Evolutionary conservation across 2,113 vertebrate genomes (phyloP), one percentile per base, ranked within the genome.

Genomic region (Pterocles burchelli): DNA sequence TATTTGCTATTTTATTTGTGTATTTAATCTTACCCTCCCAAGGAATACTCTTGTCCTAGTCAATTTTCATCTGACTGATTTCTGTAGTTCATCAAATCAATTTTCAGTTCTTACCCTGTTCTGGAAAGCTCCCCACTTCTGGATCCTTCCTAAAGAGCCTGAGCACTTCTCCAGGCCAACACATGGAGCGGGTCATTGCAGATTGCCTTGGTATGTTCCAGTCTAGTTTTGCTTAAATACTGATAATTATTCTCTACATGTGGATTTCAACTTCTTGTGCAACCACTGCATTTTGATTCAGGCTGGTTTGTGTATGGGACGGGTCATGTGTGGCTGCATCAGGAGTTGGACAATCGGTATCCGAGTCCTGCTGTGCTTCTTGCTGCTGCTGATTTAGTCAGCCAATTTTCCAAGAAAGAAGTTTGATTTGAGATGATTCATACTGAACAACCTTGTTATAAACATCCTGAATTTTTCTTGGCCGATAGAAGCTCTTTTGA

Each of bases 381-480:
- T 88, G 54, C 62, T 85, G 82, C 24, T 90, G 62, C 2, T 73
- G 41, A 52, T 85, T 65, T 83, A 80, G 61, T 76, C 0, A 3
- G 28, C 49, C 59, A 25, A 28, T 66, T 92, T 95, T 88, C 55
- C 48, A 66, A 2, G 51, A 80, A 33, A 88, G 36, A 91, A 82
- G 79, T 93, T 57, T 59, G 9, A 31, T 82, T 61, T 48, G 43
- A 81, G 54, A 14, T 90, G n/a, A 83, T 86, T 92, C 46, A 54
- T 74, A 36, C 33, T 43, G 46, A 90, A 41, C 51, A 80, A 61
- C 28, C 33, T 94, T 22, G 26, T 75, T 91, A 73, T 36, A 73
- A 90, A 75, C 70, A 57, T 61, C 81, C 73, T 90, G 59, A 73
- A 46, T 88, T 90, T 93, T 76, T 85, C 82, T 90, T 83, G 78